These are phyloP conservation scores for Euzetes globulus DNA, from an alignment of 2,888 invertebrate species.

Conservation along the genomic window DNA sequence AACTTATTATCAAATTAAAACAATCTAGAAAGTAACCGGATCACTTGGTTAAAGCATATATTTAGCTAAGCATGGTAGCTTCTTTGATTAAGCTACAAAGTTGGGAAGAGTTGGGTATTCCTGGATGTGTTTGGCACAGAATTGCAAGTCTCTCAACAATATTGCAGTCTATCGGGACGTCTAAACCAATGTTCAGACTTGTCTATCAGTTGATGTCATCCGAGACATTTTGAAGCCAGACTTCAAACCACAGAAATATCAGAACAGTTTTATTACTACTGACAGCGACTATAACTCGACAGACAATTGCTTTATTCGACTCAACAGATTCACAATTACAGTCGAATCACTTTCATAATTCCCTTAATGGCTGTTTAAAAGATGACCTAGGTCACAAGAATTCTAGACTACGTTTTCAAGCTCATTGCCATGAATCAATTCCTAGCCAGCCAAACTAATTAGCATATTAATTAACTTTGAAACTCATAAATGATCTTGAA, in stretches of 20 bases:
- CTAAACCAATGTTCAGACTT: background rate
- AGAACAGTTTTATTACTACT: background rate
- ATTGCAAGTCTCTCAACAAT: background rate
- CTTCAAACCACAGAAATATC: background rate
- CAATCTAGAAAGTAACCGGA: too few species aligned
- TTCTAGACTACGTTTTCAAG: too few species aligned
- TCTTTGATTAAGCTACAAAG: too few species aligned
- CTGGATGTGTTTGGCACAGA: background rate
- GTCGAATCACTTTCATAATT: background rate
- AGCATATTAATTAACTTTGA: too few species aligned
- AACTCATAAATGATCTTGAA: too few species aligned
- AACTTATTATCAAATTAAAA: too few species aligned
- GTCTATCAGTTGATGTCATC: background rate
- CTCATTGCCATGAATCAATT: too few species aligned
- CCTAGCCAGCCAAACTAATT: too few species aligned
- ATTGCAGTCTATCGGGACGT: background rate
- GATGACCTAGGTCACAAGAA: background rate
- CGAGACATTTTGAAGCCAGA: background rate
- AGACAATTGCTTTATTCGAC: background rate
- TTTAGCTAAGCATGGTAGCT: too few species aligned
- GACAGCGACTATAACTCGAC: slow-evolving; percentile 4
- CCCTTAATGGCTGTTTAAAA: background rate
- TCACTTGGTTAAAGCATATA: too few species aligned
- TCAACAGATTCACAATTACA: background rate
- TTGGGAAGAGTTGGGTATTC: background rate